A percentile compares a stretch with the other conserved stretches of the same genome.
Evolutionary conservation across 2,113 vertebrate genomes (phyloP).

Genomic region (Scartelaos histophorus): DNA sequence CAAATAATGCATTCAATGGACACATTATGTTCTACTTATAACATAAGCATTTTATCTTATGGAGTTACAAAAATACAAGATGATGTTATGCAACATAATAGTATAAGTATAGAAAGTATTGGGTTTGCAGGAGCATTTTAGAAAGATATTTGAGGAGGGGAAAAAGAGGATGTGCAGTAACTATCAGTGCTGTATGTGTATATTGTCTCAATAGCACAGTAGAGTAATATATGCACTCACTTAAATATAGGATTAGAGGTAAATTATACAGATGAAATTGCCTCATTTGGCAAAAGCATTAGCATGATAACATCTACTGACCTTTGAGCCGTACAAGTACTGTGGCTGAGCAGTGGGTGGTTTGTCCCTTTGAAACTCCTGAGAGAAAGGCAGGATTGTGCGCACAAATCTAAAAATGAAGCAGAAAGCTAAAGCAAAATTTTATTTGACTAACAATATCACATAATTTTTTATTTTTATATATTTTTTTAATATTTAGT

Average conservation of each 20-base stretch:
- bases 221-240: neutral
- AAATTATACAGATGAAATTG: neutral
- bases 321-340: slow-evolving; percentile 98
- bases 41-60: neutral
- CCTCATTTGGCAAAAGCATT: slow-evolving; percentile 1
- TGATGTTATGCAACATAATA: no score
- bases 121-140: neutral
- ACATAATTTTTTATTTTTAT: neutral
- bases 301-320: slow-evolving; percentile 59
- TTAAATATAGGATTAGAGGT: neutral
- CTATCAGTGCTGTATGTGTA: neutral
- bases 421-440: neutral
- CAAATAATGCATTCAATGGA: no score
- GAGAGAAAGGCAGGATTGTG: slow-evolving; percentile 95
- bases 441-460: neutral
- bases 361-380: slow-evolving; percentile 97
- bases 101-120: no score
- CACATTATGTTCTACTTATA: neutral
- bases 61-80: neutral
- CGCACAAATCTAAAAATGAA: slow-evolving; percentile 89
- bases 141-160: no score
- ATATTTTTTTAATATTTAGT: neutral
- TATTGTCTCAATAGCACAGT: neutral
- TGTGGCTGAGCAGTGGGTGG: slow-evolving; percentile 97
- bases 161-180: neutral